A percentile compares a stretch with the other conserved stretches of the same genome.
Evolutionary conservation across 2,888 invertebrate genomes (phyloP).

Genomic region (Agelastica alni): DNA sequence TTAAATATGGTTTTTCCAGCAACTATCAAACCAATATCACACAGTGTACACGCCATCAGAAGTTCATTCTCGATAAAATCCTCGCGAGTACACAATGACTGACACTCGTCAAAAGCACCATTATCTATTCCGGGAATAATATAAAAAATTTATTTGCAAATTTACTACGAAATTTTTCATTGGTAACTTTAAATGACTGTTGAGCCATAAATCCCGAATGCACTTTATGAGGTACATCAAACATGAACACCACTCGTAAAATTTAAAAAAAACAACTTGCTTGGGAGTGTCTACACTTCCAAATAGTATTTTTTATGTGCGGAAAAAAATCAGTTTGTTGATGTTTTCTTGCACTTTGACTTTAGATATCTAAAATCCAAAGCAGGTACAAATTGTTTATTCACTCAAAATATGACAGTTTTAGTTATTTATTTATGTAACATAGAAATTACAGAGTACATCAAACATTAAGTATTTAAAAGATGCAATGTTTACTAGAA

Average conservation of each 20-base stretch:
- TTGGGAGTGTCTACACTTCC: constrained; percentile 7
- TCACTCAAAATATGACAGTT: too few species aligned
- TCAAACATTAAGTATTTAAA: too few species aligned
- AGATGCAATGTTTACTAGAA: too few species aligned
- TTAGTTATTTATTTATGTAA: too few species aligned
- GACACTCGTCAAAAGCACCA: constrained; percentile 29
- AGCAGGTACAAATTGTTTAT: too few species aligned
- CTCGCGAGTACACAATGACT: constrained; percentile 18
- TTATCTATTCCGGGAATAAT: constrained; percentile 27
- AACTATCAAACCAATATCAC: constrained; percentile 2
- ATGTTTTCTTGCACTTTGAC: too few species aligned
- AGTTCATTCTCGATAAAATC: constrained; percentile 9
- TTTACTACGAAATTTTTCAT: constrained; percentile 32
- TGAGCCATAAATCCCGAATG: constrained; percentile 25
- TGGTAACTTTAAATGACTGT: constrained; percentile 24
- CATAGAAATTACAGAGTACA: too few species aligned
- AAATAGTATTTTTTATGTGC: too few species aligned
- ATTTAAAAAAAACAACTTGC: constrained; percentile 1
- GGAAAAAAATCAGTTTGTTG: too few species aligned
- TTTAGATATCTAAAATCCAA: too few species aligned
- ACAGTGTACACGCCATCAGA: neutral
- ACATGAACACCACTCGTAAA: constrained; percentile 21
- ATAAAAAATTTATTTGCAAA: constrained; percentile 33
- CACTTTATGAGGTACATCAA: constrained; percentile 24
- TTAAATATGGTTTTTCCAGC: neutral